phyloP scores from a whole-genome alignment of 2,113 vertebrate genomes.

The Tetrao urogallus region DNA sequence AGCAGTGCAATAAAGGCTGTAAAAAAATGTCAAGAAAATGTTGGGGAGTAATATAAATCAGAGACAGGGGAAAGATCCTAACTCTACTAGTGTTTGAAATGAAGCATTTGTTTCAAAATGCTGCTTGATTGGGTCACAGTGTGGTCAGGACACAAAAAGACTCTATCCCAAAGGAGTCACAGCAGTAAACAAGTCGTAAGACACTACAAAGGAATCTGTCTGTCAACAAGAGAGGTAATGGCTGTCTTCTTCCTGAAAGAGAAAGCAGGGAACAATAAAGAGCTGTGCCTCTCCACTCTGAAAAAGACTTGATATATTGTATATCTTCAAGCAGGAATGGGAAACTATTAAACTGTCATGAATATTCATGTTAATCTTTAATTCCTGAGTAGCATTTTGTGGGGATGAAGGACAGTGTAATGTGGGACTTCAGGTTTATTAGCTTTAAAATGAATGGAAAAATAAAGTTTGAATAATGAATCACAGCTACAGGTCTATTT shows the following conservation, averaged over 20 bases:
- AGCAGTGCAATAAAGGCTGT: background rate
- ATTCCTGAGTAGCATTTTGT: background rate
- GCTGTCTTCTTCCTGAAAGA: background rate
- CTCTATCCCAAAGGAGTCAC: background rate
- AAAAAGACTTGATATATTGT: background rate
- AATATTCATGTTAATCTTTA: conserved; percentile 28
- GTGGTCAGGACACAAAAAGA: background rate
- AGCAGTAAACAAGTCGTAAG: background rate
- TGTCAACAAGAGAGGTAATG: background rate
- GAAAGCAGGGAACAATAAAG: background rate
- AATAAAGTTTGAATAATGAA: background rate
- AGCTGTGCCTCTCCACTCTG: background rate
- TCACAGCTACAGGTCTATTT: background rate
- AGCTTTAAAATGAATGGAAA: background rate
- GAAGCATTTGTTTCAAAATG: background rate
- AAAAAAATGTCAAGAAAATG: background rate
- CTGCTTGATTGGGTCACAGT: background rate
- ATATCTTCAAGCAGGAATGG: background rate
- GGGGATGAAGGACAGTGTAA: background rate
- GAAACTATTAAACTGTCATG: background rate
- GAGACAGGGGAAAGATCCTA: background rate
- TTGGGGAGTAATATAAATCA: background rate
- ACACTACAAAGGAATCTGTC: background rate
- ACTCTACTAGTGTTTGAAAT: background rate
- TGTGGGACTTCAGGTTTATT: background rate